Base-by-base conservation (phyloP, 2,888 invertebrate species). In the Galeopsomyia nigrocyanea region DNA sequence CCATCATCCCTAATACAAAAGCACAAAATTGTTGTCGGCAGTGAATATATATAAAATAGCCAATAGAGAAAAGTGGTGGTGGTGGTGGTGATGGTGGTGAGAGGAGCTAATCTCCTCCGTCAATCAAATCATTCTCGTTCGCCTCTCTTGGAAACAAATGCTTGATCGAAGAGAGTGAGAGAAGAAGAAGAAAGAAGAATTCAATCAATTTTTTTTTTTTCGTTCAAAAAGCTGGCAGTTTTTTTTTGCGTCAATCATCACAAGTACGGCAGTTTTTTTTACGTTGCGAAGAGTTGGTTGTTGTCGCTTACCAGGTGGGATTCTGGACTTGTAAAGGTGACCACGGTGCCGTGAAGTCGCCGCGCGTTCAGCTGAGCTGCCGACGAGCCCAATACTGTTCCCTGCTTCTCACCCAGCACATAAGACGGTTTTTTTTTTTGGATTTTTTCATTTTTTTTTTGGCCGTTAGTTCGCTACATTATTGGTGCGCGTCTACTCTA, bases 261-360 rank as follows among this genome's bases (percentile, higher is more conserved):
- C n/a, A n/a, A 16, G 31, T 31, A 26, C 39, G n/a, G 39, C 16
- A 16, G 60, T 57, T 31, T 10, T 57, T 31, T 10, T 39, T 79
- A 79, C 14, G 19, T 39, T 53, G 31, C 31, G 31, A n/a, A 31
- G 31, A 31, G 31, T 31, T 31, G 7, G n/a, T 62, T 62, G 63
- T 75, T 62, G 65, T 63, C 63, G 84, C 88, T 88, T 83, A 89
- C 89, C 86, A 90, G 84, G 83, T 88, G 89, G 76, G 91, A 89
- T 80, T 90, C 89, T 76, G 89, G 88, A 73, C 90, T 90, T 79
- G 89, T 89, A 86, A 91, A 90, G 78, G 90, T 90, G 80, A 91
- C 88, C 81, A 83, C 81, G 81, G 83, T 82, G 82, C 86, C 86
- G 82, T 86, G 86, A 76, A 86, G 85, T 81, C 84, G 84, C 82